Conservation (phyloP, 2,888 invertebrate species). For the Acleris laterana region DNA sequence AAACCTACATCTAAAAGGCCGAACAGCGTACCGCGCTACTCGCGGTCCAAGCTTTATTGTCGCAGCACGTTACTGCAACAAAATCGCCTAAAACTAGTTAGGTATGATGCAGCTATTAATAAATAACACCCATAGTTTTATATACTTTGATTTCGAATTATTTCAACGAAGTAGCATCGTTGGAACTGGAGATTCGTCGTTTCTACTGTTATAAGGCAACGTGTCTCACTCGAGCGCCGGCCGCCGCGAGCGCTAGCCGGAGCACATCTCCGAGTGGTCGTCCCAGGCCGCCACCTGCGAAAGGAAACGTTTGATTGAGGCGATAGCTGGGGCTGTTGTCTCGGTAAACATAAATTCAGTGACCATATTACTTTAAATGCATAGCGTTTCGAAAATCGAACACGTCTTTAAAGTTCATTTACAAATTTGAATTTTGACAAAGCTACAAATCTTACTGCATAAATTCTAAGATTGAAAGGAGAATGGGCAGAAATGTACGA, state of each 20-base stretch:
- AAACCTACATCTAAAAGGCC: conserved; percentile 23
- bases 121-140: conserved; percentile 2
- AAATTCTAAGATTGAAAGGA: no score
- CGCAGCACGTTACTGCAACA: neutral
- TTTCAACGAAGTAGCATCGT: neutral
- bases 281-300: conserved; percentile 94
- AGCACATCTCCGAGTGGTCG: conserved; percentile 93
- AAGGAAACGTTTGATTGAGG: conserved; percentile 23
- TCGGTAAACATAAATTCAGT: no score
- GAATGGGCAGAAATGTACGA: no score
- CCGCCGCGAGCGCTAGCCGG: conserved; percentile 79
- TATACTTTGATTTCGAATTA: neutral
- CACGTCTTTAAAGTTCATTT: no score
- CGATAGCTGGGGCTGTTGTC: no score
- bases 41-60: neutral
- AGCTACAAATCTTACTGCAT: no score
- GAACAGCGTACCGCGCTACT: conserved; percentile 24
- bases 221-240: conserved; percentile 25
- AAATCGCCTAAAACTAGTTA: neutral
- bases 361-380: no score
- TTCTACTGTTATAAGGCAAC: conserved; percentile 41
- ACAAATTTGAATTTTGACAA: no score
- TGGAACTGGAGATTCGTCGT: no score
- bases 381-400: no score
- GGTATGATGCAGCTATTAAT: neutral